Percentiles rank a stretch among this genome's conserved stretches.
Evolutionary conservation across 2,888 invertebrate species (phyloP).

Genomic region (Tubiluchus corallicola): DNA sequence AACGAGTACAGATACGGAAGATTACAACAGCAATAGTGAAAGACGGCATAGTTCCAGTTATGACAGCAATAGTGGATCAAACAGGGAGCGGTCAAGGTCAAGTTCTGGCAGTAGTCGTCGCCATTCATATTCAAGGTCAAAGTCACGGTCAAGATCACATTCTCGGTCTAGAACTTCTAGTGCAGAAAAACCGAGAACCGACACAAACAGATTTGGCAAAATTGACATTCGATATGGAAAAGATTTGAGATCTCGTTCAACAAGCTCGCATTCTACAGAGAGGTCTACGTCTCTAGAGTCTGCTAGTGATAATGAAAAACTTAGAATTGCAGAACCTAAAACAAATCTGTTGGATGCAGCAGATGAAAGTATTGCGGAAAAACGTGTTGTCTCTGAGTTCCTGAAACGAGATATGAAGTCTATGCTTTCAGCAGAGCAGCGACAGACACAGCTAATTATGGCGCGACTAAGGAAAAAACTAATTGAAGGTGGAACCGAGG

Average conservation of each 20-base stretch:
- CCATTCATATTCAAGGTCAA: too few relatives aligned
- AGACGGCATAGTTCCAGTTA: too few relatives aligned
- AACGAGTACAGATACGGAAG: background rate
- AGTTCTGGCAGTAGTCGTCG: background rate
- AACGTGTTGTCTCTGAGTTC: background rate
- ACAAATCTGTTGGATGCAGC: background rate
- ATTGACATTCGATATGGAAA: too few relatives aligned
- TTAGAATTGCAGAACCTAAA: too few relatives aligned
- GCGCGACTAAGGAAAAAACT: background rate
- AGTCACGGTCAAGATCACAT: too few relatives aligned
- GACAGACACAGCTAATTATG: slow-evolving; percentile 1
- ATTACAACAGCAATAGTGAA: background rate
- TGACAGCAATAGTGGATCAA: background rate
- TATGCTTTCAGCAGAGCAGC: background rate
- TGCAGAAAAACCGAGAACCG: too few relatives aligned
- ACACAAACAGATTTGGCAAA: too few relatives aligned
- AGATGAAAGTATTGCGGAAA: slow-evolving; percentile 3
- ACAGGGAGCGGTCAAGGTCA: background rate
- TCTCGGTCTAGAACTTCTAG: too few relatives aligned
- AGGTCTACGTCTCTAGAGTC: too few relatives aligned
- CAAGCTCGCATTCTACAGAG: too few relatives aligned
- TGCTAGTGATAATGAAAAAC: too few relatives aligned
- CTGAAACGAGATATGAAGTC: background rate
- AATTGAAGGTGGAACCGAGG: background rate
- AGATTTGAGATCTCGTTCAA: too few relatives aligned